phyloP scores from a whole-genome alignment of 1,140 invertebrate genomes.

The Orchesella cincta region DNA sequence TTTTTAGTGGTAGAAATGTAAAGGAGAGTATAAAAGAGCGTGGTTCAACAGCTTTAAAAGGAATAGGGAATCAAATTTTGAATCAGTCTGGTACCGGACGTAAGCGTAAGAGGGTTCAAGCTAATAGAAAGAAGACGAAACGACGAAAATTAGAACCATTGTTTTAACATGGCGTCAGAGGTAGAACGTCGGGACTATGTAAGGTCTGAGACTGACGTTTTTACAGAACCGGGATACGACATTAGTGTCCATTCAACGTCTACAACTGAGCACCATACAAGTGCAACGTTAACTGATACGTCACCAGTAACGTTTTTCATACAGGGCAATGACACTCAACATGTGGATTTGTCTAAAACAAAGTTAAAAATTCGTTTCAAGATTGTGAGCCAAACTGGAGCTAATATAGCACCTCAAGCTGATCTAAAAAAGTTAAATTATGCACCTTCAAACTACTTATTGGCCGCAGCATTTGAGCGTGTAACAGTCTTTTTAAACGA shows the following conservation, averaged over 20 bases:
- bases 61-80: not conserved
- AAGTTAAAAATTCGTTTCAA: constrained; percentile 54
- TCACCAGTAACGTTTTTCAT: not conserved
- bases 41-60: not conserved
- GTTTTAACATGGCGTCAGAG: not conserved
- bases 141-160: not conserved
- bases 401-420: not conserved
- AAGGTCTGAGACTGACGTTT: not conserved
- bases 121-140: not conserved
- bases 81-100: constrained; percentile 3
- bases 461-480: constrained; percentile 54
- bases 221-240: not conserved
- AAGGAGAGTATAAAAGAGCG: not conserved
- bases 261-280: not conserved
- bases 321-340: constrained; percentile 53
- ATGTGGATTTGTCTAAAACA: constrained; percentile 55
- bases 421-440: constrained; percentile 6
- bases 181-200: not conserved
- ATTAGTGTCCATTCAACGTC: not conserved
- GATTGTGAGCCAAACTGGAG: constrained; percentile 43
- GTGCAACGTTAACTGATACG: not conserved
- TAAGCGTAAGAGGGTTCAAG: not conserved
- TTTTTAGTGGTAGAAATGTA: not conserved
- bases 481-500: constrained; percentile 58
- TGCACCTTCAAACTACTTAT: not conserved